phyloP scores from a whole-genome alignment of 2,797 vertebrate species.

The Tragelaphus oryx region DNA sequence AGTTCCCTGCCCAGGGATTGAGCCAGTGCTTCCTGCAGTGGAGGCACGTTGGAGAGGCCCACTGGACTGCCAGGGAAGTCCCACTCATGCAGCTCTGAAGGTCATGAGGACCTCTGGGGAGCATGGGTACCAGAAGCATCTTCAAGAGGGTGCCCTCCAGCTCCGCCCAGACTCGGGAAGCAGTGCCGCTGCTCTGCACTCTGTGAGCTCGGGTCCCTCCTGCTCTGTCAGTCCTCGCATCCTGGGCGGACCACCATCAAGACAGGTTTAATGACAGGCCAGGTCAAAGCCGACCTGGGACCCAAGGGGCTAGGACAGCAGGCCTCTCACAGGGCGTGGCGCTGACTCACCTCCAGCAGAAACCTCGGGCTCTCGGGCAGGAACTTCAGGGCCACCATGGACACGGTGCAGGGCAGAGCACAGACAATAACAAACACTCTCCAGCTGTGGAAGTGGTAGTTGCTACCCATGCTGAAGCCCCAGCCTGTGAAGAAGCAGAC shows the following conservation, averaged over 20 bases:
- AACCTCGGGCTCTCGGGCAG: constrained; percentile 98
- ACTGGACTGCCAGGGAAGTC: neutral
- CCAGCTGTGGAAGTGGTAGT: constrained; percentile 97
- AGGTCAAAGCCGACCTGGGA: neutral
- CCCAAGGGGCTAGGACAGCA: neutral
- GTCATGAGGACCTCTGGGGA: too few species aligned
- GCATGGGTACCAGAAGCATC: neutral
- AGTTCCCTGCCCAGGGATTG: neutral
- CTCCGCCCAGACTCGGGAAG: accelerated
- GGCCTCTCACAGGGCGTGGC: neutral
- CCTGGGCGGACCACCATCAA: neutral
- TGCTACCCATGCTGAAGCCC: constrained; percentile 95
- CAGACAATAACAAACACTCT: constrained; percentile 94
- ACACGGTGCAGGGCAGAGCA: constrained; percentile 89
- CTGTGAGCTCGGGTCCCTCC: neutral
- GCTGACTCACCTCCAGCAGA: constrained; percentile 92
- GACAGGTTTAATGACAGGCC: accelerated
- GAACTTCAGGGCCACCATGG: constrained; percentile 90
- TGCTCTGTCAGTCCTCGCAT: accelerated
- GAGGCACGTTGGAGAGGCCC: neutral
- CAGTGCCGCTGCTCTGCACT: too few species aligned
- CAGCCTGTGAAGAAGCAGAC: constrained; percentile 85
- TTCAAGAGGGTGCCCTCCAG: neutral
- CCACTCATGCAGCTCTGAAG: accelerated
- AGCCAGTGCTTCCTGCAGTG: neutral